A percentile compares a stretch with the other conserved stretches of the same genome.
These are phyloP conservation scores for Cephalopterus ornatus DNA, from an alignment of 2,113 vertebrate genomes.

Conservation along the genomic window DNA sequence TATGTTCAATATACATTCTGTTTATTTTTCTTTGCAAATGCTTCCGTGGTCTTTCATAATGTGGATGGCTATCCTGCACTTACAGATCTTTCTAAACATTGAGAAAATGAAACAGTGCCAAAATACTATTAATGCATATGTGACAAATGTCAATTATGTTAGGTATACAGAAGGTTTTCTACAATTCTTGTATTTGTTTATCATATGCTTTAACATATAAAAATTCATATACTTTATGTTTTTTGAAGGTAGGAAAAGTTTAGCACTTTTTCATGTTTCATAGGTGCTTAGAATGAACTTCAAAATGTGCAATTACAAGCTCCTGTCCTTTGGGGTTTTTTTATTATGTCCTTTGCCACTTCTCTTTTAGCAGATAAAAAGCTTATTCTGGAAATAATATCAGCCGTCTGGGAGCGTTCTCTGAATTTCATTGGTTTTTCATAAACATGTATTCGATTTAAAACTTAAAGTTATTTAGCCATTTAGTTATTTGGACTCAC, in stretches of 20 bases:
- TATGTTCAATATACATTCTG: neutral
- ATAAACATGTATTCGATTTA: neutral
- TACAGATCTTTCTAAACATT: neutral
- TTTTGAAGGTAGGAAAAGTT: neutral
- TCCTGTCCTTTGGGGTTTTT: neutral
- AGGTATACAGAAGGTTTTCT: neutral
- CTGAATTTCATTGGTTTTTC: neutral
- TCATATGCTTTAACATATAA: neutral
- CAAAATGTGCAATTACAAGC: neutral
- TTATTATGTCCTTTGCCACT: neutral
- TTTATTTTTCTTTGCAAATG: neutral
- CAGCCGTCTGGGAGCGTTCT: neutral
- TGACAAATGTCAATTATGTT: neutral
- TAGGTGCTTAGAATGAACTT: neutral
- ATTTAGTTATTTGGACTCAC: neutral
- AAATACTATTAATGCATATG: neutral
- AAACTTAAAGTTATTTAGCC: neutral
- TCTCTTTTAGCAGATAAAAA: neutral
- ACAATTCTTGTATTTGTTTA: neutral
- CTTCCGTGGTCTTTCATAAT: neutral
- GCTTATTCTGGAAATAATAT: neutral
- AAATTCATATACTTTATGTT: neutral
- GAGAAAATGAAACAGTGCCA: neutral
- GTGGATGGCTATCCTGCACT: neutral
- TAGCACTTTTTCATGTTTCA: neutral